These are phyloP conservation scores for Tautogolabrus adspersus DNA, from an alignment of 2,113 vertebrate genomes.

Conservation along the genomic window DNA sequence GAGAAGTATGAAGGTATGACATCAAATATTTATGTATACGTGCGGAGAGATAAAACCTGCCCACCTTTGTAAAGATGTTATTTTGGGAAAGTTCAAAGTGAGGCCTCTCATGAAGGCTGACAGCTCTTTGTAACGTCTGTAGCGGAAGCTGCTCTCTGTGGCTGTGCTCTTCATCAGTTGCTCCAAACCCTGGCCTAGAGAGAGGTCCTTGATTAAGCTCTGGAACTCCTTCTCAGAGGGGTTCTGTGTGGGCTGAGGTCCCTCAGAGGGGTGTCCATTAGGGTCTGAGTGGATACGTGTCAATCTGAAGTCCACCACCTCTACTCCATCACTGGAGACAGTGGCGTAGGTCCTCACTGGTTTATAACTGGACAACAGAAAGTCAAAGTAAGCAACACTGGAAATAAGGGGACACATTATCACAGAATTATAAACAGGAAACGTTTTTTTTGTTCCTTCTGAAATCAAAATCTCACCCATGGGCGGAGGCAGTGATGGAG, in stretches of 20 bases:
- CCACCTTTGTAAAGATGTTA: constrained; percentile 88
- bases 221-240: constrained; percentile 88
- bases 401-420: neutral
- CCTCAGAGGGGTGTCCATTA: constrained; percentile 68
- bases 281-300: constrained; percentile 73
- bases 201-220: constrained; percentile 91
- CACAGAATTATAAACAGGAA: neutral
- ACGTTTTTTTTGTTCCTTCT: neutral
- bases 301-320: constrained; percentile 92
- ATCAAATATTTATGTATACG: too few relatives aligned
- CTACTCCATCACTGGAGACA: constrained; percentile 82
- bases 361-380: constrained; percentile 84
- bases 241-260: constrained; percentile 77
- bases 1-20: neutral
- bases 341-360: constrained; percentile 86
- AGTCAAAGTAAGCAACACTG: neutral
- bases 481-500: constrained; percentile 89
- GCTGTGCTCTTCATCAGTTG: constrained; percentile 84
- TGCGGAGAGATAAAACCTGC: neutral
- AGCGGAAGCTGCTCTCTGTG: constrained; percentile 88
- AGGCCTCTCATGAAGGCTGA: constrained; percentile 89
- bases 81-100: constrained; percentile 91
- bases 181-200: constrained; percentile 90
- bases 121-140: constrained; percentile 88
- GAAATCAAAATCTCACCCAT: constrained; percentile 85